Conservation (phyloP, 2,888 invertebrate species). For the Trichopria drosophilae region DNA sequence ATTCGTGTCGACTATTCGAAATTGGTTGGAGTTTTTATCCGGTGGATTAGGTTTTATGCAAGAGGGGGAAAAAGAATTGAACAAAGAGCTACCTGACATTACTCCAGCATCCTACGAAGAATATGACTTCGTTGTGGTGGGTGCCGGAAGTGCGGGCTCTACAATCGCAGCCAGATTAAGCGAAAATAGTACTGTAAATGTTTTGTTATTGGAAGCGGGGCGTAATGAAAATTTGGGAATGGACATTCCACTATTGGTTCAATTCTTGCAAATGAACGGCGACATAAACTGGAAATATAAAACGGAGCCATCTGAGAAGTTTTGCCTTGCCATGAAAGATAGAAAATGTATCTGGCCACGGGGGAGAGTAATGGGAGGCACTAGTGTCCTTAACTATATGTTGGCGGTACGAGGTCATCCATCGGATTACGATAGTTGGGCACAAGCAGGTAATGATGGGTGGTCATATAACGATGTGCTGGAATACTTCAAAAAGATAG, state of each 20-base stretch:
- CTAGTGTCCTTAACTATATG: slow-evolving; percentile 61
- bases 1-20: too few relatives aligned
- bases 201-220: slow-evolving; percentile 77
- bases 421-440: slow-evolving; percentile 60
- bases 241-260: slow-evolving; percentile 80
- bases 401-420: slow-evolving; percentile 59
- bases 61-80: slow-evolving; percentile 1
- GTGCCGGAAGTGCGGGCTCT: slow-evolving; percentile 64
- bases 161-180: slow-evolving; percentile 78
- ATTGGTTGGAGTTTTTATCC: too few relatives aligned
- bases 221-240: slow-evolving; percentile 84
- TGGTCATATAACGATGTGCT: slow-evolving; percentile 54
- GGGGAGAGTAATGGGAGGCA: slow-evolving; percentile 59
- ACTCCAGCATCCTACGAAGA: slow-evolving; percentile 10
- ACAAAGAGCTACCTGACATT: slow-evolving; percentile 6
- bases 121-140: slow-evolving; percentile 36
- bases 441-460: slow-evolving; percentile 55
- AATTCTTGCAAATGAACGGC: slow-evolving; percentile 75
- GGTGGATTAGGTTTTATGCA: slow-evolving; percentile 3
- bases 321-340: slow-evolving; percentile 57
- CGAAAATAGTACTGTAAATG: slow-evolving; percentile 73
- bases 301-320: slow-evolving; percentile 71
- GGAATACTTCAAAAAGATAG: slow-evolving; percentile 59
- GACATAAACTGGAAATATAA: slow-evolving; percentile 87
- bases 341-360: slow-evolving; percentile 50